These are phyloP conservation scores for Melanaphis sacchari DNA, from an alignment of 1,140 invertebrate species.

Conservation along the genomic window DNA sequence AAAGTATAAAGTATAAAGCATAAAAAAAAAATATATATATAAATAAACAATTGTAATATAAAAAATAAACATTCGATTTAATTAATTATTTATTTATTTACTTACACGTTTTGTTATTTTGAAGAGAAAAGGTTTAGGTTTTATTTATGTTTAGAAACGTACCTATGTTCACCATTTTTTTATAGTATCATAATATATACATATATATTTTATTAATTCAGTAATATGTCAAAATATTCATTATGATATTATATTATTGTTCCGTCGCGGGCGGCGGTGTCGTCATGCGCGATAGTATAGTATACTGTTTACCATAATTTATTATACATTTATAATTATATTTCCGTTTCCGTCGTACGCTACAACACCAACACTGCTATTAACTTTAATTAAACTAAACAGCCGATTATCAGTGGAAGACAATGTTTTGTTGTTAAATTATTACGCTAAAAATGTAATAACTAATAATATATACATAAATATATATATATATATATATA, in stretches of 20 bases:
- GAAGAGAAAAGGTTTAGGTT: neutral
- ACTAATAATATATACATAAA: no score
- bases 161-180: neutral
- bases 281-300: neutral
- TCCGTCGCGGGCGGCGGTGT: neutral
- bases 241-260: neutral
- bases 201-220: neutral
- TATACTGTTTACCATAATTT: neutral
- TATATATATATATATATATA: no score
- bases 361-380: neutral
- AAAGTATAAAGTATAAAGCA: neutral
- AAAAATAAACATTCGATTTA: neutral
- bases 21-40: neutral
- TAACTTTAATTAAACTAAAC: neutral
- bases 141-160: neutral
- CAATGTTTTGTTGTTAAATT: no score
- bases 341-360: neutral
- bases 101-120: neutral
- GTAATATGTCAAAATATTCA: neutral
- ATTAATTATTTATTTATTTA: slow-evolving; percentile 11
- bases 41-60: neutral
- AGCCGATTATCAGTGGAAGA: neutral
- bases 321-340: neutral
- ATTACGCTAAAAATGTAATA: no score
- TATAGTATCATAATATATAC: neutral